phyloP scores from a whole-genome alignment of 2,797 vertebrate genomes.

The Gallirallus australis region DNA sequence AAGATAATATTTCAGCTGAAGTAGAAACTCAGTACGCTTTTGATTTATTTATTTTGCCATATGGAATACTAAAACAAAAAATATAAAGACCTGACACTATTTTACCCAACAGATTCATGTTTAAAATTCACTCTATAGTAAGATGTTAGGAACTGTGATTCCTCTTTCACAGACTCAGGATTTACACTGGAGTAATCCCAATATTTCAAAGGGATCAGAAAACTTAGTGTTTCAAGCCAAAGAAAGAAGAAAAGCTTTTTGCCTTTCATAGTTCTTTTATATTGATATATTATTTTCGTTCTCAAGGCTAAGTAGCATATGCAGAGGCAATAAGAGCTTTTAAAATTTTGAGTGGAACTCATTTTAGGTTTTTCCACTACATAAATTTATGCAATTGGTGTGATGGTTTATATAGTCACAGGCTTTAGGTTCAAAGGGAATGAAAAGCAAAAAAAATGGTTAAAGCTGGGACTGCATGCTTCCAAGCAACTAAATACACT shows the following conservation, averaged over 20 bases:
- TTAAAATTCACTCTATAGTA: conserved; percentile 26
- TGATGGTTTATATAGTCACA: conserved; percentile 58
- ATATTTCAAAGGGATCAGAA: background rate
- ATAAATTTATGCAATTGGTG: conserved; percentile 51
- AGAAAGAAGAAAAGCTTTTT: conserved; percentile 18
- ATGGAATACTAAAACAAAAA: conserved; percentile 38
- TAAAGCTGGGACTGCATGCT: background rate
- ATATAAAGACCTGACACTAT: background rate
- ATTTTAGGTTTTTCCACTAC: conserved; percentile 62
- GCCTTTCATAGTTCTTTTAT: conserved; percentile 49
- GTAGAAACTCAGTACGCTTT: background rate
- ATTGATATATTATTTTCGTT: conserved; percentile 51
- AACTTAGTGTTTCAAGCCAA: conserved; percentile 49
- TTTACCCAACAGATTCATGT: conserved; percentile 22
- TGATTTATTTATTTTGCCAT: conserved; percentile 30
- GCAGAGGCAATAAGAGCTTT: conserved; percentile 37
- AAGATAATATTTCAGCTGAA: background rate
- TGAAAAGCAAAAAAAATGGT: background rate
- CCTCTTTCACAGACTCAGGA: background rate
- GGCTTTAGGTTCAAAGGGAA: conserved; percentile 39
- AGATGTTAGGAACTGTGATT: background rate
- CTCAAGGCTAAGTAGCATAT: conserved; percentile 36
- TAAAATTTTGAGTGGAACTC: conserved; percentile 58
- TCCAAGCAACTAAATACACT: background rate
- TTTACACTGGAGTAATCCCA: background rate